Evolutionary conservation across 37 sponge, comb jelly and placozoan species (phyloP).

Genomic region (Mnemiopsis leidyi): DNA sequence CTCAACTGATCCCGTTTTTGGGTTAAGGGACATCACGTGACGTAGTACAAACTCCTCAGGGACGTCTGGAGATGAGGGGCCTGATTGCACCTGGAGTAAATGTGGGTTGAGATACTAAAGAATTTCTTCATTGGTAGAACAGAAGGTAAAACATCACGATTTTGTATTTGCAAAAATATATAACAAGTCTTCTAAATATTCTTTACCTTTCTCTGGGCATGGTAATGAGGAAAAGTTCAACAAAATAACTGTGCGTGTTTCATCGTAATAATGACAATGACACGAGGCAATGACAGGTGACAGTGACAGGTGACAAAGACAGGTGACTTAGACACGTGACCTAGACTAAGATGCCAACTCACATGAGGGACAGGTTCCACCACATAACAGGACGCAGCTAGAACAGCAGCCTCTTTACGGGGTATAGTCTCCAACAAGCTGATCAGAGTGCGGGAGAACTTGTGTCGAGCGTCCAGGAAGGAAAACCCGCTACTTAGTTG

Average conservation of each 20-base stretch:
- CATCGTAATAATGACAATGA: too few species aligned
- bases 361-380: conserved; percentile 54
- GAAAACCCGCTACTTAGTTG: conserved; percentile 19
- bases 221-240: too few species aligned
- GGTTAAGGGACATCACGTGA: conserved; percentile 25
- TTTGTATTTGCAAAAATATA: too few species aligned
- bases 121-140: too few species aligned
- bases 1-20: conserved; percentile 48
- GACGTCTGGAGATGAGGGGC: conserved; percentile 19
- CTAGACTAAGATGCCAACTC: too few species aligned
- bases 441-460: conserved; percentile 60
- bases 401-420: conserved; percentile 24
- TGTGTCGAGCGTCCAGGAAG: conserved; percentile 51
- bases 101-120: background rate
- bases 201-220: too few species aligned
- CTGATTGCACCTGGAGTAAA: conserved; percentile 1
- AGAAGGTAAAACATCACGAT: too few species aligned
- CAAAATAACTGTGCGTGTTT: too few species aligned
- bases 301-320: too few species aligned
- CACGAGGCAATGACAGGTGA: too few species aligned
- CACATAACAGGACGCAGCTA: conserved; percentile 27
- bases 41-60: background rate
- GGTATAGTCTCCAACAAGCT: conserved; percentile 39
- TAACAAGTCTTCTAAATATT: too few species aligned
- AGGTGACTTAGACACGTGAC: too few species aligned